These are phyloP conservation scores for Choloepus hoffmanni DNA, from an alignment of 2,113 vertebrate genomes.

Conservation along the genomic window DNA sequence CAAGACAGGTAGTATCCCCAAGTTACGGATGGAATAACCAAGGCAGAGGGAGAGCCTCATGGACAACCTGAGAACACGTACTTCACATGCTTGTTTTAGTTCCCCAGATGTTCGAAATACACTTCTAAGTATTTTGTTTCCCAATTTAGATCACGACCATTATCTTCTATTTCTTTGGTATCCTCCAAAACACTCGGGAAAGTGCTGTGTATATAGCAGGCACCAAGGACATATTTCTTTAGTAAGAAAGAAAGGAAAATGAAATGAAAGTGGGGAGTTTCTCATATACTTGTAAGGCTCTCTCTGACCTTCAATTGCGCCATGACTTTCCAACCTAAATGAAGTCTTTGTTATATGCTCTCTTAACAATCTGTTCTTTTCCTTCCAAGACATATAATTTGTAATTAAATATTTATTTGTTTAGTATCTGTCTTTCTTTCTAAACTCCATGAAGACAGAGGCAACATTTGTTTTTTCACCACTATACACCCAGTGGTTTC, in stretches of 20 bases:
- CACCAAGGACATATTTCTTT: neutral
- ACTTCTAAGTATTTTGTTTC: constrained; percentile 41
- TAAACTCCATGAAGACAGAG: constrained; percentile 15
- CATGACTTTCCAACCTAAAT: neutral
- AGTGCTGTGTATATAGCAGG: neutral
- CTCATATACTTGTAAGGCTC: neutral
- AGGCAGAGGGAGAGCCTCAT: neutral
- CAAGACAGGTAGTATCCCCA: neutral
- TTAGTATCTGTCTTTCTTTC: constrained; percentile 42
- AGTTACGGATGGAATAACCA: neutral
- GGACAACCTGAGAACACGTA: neutral
- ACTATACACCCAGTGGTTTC: neutral
- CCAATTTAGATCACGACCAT: neutral
- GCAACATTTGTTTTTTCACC: neutral
- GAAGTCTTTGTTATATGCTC: neutral
- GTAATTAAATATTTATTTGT: constrained; percentile 8
- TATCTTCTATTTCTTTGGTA: constrained; percentile 5
- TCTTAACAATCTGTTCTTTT: constrained; percentile 51
- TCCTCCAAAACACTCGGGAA: constrained; percentile 21
- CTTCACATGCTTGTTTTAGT: neutral
- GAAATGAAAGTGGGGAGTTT: constrained; percentile 30
- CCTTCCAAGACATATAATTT: constrained; percentile 10
- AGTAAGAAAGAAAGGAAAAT: constrained; percentile 29
- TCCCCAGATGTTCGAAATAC: neutral
- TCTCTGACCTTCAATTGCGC: neutral